Conservation (phyloP, 2,113 vertebrate genomes). For the Tichodroma muraria region DNA sequence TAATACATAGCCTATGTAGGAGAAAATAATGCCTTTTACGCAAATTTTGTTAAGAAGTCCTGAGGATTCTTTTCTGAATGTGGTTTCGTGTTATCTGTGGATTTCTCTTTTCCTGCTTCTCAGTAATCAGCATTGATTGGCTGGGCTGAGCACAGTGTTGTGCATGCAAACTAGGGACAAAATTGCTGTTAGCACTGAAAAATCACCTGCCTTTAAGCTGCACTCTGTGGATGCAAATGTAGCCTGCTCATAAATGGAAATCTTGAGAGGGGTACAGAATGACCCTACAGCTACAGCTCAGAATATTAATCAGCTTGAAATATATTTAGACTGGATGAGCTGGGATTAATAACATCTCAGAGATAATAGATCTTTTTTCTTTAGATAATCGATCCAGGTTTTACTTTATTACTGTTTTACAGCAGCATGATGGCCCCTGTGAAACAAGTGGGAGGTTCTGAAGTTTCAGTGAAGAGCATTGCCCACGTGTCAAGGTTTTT, state of each 20-base stretch:
- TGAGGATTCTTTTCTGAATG: neutral
- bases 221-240: constrained; percentile 28
- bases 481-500: neutral
- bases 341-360: neutral
- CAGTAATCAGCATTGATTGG: neutral
- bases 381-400: constrained; percentile 16
- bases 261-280: constrained; percentile 3
- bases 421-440: neutral
- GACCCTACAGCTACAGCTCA: neutral
- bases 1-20: neutral
- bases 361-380: constrained; percentile 10
- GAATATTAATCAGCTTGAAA: constrained; percentile 54
- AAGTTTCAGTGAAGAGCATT: neutral
- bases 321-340: constrained; percentile 24
- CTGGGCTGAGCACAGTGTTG: neutral
- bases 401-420: neutral
- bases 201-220: neutral
- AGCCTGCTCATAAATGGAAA: constrained; percentile 24
- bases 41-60: neutral
- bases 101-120: neutral
- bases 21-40: neutral
- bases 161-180: neutral
- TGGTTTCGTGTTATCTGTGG: neutral
- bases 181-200: neutral
- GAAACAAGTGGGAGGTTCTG: constrained; percentile 12